Conservation (phyloP, 37 sponge, comb jelly and placozoan genomes). For the Crambe crambe region DNA sequence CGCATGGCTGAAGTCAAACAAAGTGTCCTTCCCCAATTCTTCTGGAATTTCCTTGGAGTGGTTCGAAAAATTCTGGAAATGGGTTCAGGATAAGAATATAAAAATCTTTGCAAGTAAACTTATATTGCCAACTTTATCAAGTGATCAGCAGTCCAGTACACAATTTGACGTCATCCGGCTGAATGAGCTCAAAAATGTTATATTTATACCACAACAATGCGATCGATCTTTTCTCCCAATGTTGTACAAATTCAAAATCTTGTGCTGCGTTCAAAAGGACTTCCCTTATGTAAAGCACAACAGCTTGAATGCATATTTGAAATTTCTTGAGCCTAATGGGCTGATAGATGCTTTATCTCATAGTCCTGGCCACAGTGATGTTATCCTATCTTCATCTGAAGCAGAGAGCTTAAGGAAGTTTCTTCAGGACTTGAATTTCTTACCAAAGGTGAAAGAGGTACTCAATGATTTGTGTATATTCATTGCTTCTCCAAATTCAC, state of each 20-base stretch:
- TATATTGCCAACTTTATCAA: conserved; percentile 11
- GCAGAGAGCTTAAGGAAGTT: background rate
- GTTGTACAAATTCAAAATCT: background rate
- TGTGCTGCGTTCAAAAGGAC: background rate
- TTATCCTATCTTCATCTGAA: no score
- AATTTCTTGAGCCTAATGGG: no score
- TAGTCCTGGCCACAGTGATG: no score
- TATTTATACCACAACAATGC: background rate
- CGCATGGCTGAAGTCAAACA: background rate
- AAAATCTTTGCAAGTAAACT: background rate
- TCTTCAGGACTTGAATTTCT: background rate
- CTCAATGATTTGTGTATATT: background rate
- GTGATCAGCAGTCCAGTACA: background rate
- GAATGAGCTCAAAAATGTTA: background rate
- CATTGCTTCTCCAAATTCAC: background rate
- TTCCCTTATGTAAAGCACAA: background rate
- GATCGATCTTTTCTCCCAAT: background rate
- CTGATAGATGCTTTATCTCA: no score
- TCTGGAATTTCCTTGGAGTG: background rate
- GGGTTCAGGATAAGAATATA: conserved; percentile 20
- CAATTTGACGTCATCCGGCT: background rate
- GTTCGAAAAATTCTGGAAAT: conserved; percentile 46
- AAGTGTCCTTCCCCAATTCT: background rate
- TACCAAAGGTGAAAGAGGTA: background rate
- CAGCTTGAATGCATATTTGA: background rate